Percentiles rank a stretch among this genome's conserved stretches.
These are phyloP conservation scores for Puma concolor DNA, from an alignment of 2,113 vertebrate species.

Conservation along the genomic window DNA sequence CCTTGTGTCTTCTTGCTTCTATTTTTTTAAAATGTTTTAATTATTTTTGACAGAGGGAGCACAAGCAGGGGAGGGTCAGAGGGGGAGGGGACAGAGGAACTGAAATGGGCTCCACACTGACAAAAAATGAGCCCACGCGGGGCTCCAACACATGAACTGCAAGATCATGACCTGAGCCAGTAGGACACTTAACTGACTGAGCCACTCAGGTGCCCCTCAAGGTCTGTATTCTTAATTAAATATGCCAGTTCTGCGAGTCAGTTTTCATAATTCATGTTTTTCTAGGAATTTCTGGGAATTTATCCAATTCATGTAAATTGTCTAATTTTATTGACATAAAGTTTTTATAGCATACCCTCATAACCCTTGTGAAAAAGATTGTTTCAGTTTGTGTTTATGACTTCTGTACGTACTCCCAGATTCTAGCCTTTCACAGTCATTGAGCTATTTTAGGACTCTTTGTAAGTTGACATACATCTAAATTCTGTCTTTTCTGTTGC, in stretches of 20 bases:
- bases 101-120: too few relatives aligned
- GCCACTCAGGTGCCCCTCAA: too few relatives aligned
- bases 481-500: background rate
- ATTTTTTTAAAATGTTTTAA: too few relatives aligned
- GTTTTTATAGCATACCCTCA: background rate
- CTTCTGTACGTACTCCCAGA: background rate
- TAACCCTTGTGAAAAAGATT: background rate
- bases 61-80: too few relatives aligned
- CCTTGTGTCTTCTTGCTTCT: background rate
- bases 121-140: too few relatives aligned
- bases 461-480: background rate
- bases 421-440: background rate
- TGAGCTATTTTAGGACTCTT: background rate
- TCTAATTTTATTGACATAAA: background rate
- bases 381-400: background rate
- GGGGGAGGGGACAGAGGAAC: too few relatives aligned
- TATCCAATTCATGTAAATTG: background rate
- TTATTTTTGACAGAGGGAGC: too few relatives aligned
- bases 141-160: too few relatives aligned
- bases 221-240: background rate
- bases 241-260: background rate
- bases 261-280: background rate
- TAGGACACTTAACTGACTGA: too few relatives aligned
- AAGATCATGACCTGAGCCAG: too few relatives aligned
- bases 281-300: background rate